Percentiles rank a stretch among this genome's conserved stretches.
Evolutionary conservation across 2,113 vertebrate species (phyloP).

Genomic region (Sapajus apella): DNA sequence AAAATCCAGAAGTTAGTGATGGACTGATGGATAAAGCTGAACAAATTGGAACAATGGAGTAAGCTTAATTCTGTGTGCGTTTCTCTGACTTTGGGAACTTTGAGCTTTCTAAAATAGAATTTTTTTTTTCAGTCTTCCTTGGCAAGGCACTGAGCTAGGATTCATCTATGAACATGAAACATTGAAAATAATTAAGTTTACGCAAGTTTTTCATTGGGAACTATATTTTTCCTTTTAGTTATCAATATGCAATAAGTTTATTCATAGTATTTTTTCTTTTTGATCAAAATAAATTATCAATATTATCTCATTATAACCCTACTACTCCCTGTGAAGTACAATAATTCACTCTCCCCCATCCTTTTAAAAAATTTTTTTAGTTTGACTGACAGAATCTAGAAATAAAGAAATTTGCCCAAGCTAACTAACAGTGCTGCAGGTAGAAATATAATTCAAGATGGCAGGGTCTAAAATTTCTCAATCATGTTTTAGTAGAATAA

Average conservation of each 20-base stretch:
- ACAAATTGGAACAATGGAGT: not conserved
- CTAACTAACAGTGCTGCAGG: not conserved
- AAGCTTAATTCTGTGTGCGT: not conserved
- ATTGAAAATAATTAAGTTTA: not conserved
- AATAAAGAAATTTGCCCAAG: not conserved
- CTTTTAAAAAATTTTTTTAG: not conserved
- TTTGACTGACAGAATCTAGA: not conserved
- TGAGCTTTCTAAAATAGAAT: not conserved
- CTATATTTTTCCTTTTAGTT: conserved; percentile 21
- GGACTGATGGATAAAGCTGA: not conserved
- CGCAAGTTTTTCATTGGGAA: not conserved
- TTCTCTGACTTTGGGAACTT: not conserved
- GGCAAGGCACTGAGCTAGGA: not conserved
- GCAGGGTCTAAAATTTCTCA: not conserved
- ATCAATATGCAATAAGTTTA: not conserved
- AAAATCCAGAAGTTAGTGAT: not conserved
- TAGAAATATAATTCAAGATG: not conserved
- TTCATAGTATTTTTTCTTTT: not conserved
- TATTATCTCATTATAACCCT: conserved; percentile 41
- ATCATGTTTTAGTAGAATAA: not conserved
- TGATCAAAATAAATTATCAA: not conserved
- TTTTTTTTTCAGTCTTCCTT: not conserved
- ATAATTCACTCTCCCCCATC: not conserved
- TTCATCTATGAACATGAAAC: not conserved
- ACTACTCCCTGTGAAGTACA: not conserved